A percentile compares a stretch with the other conserved stretches of the same genome.
phyloP scores from a whole-genome alignment of 2,888 invertebrate genomes.

The Romanomermis culicivorax region DNA sequence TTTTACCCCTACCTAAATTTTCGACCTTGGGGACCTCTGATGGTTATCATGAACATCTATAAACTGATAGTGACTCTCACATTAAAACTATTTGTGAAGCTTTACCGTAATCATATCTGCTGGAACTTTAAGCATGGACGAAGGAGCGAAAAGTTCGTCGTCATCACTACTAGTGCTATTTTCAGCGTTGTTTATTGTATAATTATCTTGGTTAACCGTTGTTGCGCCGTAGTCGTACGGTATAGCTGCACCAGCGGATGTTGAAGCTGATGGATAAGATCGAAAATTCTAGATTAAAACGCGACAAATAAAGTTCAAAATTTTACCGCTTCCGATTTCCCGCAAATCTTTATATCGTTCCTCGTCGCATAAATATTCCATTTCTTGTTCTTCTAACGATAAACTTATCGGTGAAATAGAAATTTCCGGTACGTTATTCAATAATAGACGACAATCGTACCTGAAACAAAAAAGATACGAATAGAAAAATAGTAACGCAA shows the following conservation, averaged over 20 bases:
- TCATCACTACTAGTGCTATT: conserved; percentile 19
- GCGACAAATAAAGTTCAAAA: too few relatives aligned
- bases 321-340: conserved; percentile 44
- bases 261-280: too few relatives aligned
- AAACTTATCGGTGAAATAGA: not conserved
- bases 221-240: not conserved
- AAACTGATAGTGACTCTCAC: too few relatives aligned
- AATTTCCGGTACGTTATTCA: conserved; percentile 12
- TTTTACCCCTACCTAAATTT: too few relatives aligned
- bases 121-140: conserved; percentile 52
- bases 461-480: conserved; percentile 15
- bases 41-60: too few relatives aligned
- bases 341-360: conserved; percentile 75
- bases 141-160: conserved; percentile 48
- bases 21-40: too few relatives aligned
- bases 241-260: not conserved
- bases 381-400: conserved; percentile 43
- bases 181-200: conserved; percentile 34
- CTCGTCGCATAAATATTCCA: conserved; percentile 79
- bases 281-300: too few relatives aligned
- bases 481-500: not conserved
- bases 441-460: conserved; percentile 22
- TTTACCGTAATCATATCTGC: conserved; percentile 40
- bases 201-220: not conserved
- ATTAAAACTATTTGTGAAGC: too few relatives aligned